Percentiles rank a stretch among this genome's conserved stretches.
Evolutionary conservation across 1,140 invertebrate genomes (phyloP).

Genomic region (Penaeus vannamei): DNA sequence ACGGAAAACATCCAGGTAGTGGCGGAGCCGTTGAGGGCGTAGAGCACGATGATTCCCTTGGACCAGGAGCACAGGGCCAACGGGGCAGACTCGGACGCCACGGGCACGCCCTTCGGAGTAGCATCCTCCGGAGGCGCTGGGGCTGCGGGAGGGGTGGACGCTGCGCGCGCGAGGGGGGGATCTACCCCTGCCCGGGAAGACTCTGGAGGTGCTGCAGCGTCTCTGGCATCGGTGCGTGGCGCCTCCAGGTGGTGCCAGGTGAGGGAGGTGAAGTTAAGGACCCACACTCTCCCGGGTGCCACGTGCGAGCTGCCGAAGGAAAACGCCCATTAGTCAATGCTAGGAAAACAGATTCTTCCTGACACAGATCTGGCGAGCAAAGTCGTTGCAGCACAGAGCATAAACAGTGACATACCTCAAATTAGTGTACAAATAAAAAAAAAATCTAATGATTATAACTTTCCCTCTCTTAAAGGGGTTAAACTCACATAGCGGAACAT

Average conservation of each 20-base stretch:
- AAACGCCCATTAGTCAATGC: too few relatives aligned
- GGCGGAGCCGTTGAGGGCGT: slow-evolving; percentile 4
- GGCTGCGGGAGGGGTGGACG: neutral
- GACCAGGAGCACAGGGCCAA: slow-evolving; percentile 29
- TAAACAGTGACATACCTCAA: too few relatives aligned
- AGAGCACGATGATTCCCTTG: slow-evolving; percentile 16
- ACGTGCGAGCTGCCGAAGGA: neutral
- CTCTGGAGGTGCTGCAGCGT: neutral
- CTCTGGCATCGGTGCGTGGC: neutral
- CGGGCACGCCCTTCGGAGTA: neutral
- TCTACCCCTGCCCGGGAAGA: neutral
- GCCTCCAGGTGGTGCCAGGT: slow-evolving; percentile 7
- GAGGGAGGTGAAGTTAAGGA: slow-evolving; percentile 37
- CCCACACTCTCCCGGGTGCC: slow-evolving; percentile 13
- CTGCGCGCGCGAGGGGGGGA: neutral
- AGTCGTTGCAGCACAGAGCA: too few relatives aligned
- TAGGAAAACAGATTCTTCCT: too few relatives aligned
- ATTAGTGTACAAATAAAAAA: too few relatives aligned
- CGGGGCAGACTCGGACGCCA: neutral
- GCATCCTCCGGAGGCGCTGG: neutral
- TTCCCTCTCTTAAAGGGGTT: too few relatives aligned
- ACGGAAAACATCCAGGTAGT: slow-evolving; percentile 1
- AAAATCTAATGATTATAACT: too few relatives aligned
- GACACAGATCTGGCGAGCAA: too few relatives aligned
- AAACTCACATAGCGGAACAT: too few relatives aligned